A percentile compares a stretch with the other conserved stretches of the same genome.
Conservation (phyloP, 64 coral and sea anemone genomes). For the Actinia equina region DNA sequence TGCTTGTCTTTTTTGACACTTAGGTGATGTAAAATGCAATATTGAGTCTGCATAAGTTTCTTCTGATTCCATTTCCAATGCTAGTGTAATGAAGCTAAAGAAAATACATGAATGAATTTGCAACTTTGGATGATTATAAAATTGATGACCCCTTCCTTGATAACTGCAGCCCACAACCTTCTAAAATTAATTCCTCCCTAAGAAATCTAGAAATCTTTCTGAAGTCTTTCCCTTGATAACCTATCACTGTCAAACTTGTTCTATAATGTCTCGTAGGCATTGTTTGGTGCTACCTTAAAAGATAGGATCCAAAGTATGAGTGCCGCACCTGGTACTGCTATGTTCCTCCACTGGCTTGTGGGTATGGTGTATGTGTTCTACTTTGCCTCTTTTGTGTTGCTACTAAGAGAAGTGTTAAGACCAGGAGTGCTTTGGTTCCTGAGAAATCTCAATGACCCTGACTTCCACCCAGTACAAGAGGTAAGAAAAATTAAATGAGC, state of each 20-base stretch:
- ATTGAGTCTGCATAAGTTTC: too few species aligned
- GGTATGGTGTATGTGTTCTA: constrained; percentile 99
- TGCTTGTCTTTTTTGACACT: too few species aligned
- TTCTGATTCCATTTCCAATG: too few species aligned
- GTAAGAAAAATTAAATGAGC: constrained; percentile 34
- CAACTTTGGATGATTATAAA: too few species aligned
- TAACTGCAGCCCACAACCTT: too few species aligned
- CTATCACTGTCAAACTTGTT: not conserved
- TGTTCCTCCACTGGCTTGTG: constrained; percentile 99
- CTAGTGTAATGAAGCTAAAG: too few species aligned
- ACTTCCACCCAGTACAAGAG: constrained; percentile 97
- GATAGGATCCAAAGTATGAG: constrained; percentile 73
- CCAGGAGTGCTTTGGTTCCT: constrained; percentile 97
- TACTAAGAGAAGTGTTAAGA: constrained; percentile 88
- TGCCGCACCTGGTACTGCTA: constrained; percentile 83
- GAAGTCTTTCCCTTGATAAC: too few species aligned
- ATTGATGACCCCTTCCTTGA: too few species aligned
- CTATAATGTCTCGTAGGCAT: constrained; percentile 53
- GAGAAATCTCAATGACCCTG: constrained; percentile 96
- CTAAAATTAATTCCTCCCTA: too few species aligned
- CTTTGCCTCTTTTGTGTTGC: constrained; percentile 93
- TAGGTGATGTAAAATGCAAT: too few species aligned
- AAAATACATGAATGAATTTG: too few species aligned
- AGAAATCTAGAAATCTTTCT: not conserved
- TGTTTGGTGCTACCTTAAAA: constrained; percentile 93